A percentile compares a stretch with the other conserved stretches of the same genome.
Evolutionary conservation across 2,797 vertebrate genomes (phyloP).

Genomic region (Rhabdomys pumilio): DNA sequence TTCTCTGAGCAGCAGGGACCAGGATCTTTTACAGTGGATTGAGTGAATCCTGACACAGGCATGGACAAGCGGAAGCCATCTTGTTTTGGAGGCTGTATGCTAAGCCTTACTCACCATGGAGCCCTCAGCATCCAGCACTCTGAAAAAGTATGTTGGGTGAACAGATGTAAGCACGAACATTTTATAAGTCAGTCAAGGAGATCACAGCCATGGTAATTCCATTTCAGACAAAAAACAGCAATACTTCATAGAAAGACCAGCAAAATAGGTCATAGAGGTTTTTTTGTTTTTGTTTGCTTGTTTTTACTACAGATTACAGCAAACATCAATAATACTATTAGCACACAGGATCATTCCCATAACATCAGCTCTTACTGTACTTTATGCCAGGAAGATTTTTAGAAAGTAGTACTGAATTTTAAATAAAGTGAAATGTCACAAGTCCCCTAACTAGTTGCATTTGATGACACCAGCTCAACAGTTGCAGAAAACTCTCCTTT

Average conservation of each 20-base stretch:
- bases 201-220: conserved; percentile 44
- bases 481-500: conserved; percentile 60
- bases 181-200: conserved; percentile 56
- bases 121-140: conserved; percentile 28
- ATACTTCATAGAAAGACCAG: conserved; percentile 29
- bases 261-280: not conserved
- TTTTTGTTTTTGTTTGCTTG: not conserved
- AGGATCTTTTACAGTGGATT: not conserved
- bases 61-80: not conserved
- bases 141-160: conserved; percentile 30
- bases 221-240: conserved; percentile 57
- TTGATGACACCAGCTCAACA: not conserved
- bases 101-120: not conserved
- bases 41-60: not conserved
- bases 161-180: conserved; percentile 17
- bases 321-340: not conserved
- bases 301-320: not conserved
- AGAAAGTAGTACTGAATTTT: conserved; percentile 54
- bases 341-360: conserved; percentile 17
- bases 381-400: not conserved
- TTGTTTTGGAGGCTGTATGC: not conserved
- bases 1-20: not conserved
- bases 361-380: not conserved
- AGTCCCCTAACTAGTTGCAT: conserved; percentile 26
- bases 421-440: conserved; percentile 41